Conservation (phyloP, 2,113 vertebrate genomes). For the Tachysurus fulvidraco region DNA sequence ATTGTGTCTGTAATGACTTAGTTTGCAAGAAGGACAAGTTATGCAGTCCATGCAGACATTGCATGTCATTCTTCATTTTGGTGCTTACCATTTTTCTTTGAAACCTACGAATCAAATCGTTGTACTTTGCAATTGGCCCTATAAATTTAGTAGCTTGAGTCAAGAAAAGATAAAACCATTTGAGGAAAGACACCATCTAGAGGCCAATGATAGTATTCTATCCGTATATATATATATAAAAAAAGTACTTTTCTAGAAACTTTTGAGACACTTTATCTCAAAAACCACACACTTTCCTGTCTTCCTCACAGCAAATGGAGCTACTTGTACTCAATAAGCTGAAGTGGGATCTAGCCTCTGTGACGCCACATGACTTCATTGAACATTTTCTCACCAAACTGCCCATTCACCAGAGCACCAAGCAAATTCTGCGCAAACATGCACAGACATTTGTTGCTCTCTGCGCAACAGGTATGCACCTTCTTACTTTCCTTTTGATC, state of each 20-base stretch:
- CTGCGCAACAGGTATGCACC: conserved; percentile 89
- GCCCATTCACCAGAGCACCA: conserved; percentile 85
- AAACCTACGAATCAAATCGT: background rate
- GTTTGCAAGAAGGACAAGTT: background rate
- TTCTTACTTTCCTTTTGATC: background rate
- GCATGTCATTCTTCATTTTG: background rate
- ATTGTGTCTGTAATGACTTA: background rate
- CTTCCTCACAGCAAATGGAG: conserved; percentile 88
- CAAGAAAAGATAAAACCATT: background rate
- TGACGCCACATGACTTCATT: conserved; percentile 96
- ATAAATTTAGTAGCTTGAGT: conserved; percentile 46
- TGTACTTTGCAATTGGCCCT: conserved; percentile 6
- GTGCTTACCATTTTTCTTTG: background rate
- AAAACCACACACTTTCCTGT: conserved; percentile 46
- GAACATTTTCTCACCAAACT: conserved; percentile 97
- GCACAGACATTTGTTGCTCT: conserved; percentile 97
- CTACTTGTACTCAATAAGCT: conserved; percentile 94
- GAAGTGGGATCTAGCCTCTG: conserved; percentile 97
- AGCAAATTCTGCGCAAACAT: conserved; percentile 94
- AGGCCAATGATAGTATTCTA: conserved; percentile 34
- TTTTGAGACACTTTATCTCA: conserved; percentile 28
- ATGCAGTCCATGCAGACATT: background rate
- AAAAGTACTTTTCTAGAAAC: background rate
- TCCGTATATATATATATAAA: background rate
- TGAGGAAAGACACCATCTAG: conserved; percentile 56